Conservation (phyloP, 1,140 invertebrate genomes). For the Glossosoma conforme region DNA sequence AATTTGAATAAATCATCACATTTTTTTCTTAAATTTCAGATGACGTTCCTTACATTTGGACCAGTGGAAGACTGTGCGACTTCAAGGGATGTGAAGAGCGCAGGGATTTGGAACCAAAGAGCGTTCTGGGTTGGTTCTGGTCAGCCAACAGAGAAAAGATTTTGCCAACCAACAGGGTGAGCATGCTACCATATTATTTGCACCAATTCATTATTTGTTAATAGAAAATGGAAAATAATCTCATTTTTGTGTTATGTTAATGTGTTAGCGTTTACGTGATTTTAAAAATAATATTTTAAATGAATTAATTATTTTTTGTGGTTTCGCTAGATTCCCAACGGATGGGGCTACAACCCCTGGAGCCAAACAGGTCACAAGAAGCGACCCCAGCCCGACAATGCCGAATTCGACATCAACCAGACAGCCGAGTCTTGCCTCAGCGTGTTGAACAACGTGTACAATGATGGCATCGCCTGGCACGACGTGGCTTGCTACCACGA, state of each 20-base stretch:
- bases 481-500: conserved; percentile 90
- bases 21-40: conserved; percentile 50
- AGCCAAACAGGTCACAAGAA: conserved; percentile 86
- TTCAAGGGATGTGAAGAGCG: conserved; percentile 88
- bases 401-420: conserved; percentile 86
- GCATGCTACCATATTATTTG: conserved; percentile 14
- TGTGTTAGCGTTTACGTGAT: conserved; percentile 4
- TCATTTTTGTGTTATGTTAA: conserved; percentile 1
- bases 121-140: conserved; percentile 88
- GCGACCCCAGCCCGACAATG: conserved; percentile 80
- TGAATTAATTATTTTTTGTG: conserved; percentile 7
- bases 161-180: conserved; percentile 72
- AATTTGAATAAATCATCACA: neutral
- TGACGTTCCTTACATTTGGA: conserved; percentile 90
- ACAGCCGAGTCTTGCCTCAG: conserved; percentile 82
- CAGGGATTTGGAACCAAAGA: conserved; percentile 79
- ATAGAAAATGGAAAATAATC: neutral
- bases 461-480: conserved; percentile 87
- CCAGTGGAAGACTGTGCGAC: conserved; percentile 83
- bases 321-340: conserved; percentile 48
- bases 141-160: conserved; percentile 85
- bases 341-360: conserved; percentile 80
- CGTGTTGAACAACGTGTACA: conserved; percentile 86
- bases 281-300: conserved; percentile 9
- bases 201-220: neutral